Base-by-base conservation (phyloP, 2,888 invertebrate species). In the Gibbula magus region DNA sequence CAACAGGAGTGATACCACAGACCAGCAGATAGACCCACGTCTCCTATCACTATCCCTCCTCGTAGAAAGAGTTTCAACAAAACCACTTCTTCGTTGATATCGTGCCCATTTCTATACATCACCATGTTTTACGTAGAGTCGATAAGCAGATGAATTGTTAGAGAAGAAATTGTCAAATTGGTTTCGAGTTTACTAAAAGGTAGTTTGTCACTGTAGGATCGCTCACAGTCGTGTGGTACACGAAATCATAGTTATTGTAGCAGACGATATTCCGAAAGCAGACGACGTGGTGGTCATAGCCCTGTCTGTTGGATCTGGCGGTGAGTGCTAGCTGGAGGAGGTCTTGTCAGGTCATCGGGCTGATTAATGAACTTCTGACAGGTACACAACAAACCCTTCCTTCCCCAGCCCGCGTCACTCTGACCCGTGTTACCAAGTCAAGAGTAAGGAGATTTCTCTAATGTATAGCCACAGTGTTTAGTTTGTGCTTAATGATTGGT, bases 401-500 rank as follows among this genome's bases (percentile, higher is more conserved):
- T 29, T 61, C 29, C 61, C 20, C n/a, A 70, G 29, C 70, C 13
- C 32, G 35, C 70, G 20, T 35, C 70, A 20, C 3, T 20, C 29
- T 70, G 70, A 35, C 16, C 70, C 70, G 20, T 35, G 70, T 70
- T 70, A 35, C 56, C 56, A 56, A 22, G 56, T 25, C 56, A 70
- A 35, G 29, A 29, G 20, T 20, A 25, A 70, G 70, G 70, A 70
- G 32, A 70, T 70, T 70, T 32, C 10, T 18, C 39, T 39, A 35
- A 39, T 70, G 70, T 70, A 70, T 29, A 35, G 35, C 35, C 39
- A 35, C 20, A 75, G 54, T 75, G 75, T 75, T 75, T 75, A 54
- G 75, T 53, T 75, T 75, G 54, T 75, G 53, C 53, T 75, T 75
- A 75, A 25, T 53, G 53, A 75, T 75, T 53, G 54, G 52, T 75